Conservation (phyloP, 1,140 invertebrate genomes). For the Hylaeus volcanicus region DNA sequence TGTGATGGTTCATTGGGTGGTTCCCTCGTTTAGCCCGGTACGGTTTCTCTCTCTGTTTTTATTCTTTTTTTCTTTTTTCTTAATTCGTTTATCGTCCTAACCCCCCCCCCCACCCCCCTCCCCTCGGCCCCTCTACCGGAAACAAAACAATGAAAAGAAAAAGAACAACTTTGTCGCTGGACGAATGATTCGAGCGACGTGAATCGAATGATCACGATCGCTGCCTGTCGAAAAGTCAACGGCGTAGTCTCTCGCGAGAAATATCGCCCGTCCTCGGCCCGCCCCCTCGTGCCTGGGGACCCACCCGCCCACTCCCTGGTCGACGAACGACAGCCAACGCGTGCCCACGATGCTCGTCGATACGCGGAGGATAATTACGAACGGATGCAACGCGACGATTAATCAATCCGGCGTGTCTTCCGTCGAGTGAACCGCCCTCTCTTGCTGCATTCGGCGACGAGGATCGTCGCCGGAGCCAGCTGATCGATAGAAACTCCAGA, state of each 20-base stretch:
- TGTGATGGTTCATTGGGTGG: slow-evolving; percentile 16
- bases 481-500: not conserved
- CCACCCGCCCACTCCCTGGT: not conserved
- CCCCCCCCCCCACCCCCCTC: not conserved
- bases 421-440: not conserved
- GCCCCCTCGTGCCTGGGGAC: not conserved
- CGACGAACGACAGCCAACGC: slow-evolving; percentile 46
- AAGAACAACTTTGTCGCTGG: not conserved
- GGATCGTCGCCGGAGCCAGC: not conserved
- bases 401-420: not conserved
- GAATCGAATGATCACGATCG: slow-evolving; percentile 32
- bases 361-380: not conserved
- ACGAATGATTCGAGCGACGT: slow-evolving; percentile 22
- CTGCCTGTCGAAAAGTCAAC: slow-evolving; percentile 66
- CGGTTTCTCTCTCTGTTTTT: slow-evolving; percentile 6
- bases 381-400: not conserved
- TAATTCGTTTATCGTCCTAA: slow-evolving; percentile 5
- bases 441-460: no score
- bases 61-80: slow-evolving; percentile 20
- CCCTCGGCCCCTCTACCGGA: not conserved
- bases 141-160: not conserved
- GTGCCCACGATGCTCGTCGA: not conserved
- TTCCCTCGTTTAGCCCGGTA: slow-evolving; percentile 42
- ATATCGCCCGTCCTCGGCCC: not conserved
- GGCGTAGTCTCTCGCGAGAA: slow-evolving; percentile 29